Evolutionary conservation across 2,113 vertebrate genomes (phyloP).

Genomic region (Anarhynchus alexandrinus): DNA sequence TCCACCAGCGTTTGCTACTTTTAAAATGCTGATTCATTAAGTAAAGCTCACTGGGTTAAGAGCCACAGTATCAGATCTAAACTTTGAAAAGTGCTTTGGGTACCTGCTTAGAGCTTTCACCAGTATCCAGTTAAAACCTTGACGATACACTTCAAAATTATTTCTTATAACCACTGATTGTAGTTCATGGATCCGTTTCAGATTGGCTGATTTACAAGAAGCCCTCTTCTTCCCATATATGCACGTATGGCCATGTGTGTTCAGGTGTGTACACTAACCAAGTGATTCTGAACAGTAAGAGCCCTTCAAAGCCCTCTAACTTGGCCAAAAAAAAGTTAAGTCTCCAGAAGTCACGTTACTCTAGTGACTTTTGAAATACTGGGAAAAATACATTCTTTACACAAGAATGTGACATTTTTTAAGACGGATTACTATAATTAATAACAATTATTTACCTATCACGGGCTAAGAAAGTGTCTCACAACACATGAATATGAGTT

Average conservation of each 20-base stretch:
- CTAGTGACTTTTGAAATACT: not conserved
- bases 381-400: not conserved
- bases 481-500: not conserved
- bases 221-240: not conserved
- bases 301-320: not conserved
- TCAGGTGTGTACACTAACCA: not conserved
- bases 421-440: not conserved
- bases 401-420: not conserved
- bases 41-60: not conserved
- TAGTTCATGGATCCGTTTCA: not conserved
- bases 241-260: not conserved
- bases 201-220: not conserved
- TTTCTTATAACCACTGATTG: not conserved
- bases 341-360: not conserved
- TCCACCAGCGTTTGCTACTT: not conserved
- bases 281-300: not conserved
- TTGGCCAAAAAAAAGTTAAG: not conserved
- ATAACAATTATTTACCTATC: not conserved
- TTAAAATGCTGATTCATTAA: slow-evolving; percentile 35
- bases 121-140: not conserved
- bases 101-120: not conserved
- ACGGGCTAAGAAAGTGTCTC: not conserved
- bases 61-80: not conserved
- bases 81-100: not conserved
- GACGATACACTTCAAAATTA: not conserved